These are phyloP conservation scores for Luidia sarsii DNA, from an alignment of 53 echinoderm and acorn worm species.

Conservation along the genomic window DNA sequence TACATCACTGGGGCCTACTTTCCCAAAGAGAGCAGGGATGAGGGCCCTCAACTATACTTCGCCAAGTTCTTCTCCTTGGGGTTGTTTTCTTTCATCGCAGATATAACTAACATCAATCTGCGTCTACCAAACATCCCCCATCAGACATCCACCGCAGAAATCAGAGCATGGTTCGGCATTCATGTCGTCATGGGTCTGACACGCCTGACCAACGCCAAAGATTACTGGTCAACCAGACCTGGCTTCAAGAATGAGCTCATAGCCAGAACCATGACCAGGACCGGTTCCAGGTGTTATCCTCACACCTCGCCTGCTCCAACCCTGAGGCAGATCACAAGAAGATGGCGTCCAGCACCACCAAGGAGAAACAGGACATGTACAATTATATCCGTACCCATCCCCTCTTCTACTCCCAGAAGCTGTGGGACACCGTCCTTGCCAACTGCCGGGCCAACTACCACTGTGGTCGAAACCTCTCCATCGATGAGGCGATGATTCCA, in stretches of 20 bases:
- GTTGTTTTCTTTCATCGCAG: too few species aligned
- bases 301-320: slow-evolving; percentile 27
- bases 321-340: neutral
- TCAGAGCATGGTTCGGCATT: too few species aligned
- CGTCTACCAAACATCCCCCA: too few species aligned
- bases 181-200: too few species aligned
- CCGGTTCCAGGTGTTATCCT: neutral
- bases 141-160: too few species aligned
- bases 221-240: slow-evolving; percentile 15
- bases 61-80: too few species aligned
- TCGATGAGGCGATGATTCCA: slow-evolving; percentile 30
- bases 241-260: slow-evolving; percentile 11
- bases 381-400: slow-evolving; percentile 8
- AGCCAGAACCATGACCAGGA: slow-evolving; percentile 21
- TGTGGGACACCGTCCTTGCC: slow-evolving; percentile 28
- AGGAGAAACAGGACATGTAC: slow-evolving; percentile 1
- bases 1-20: too few species aligned
- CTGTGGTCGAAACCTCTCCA: neutral
- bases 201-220: neutral
- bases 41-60: too few species aligned
- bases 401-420: slow-evolving; percentile 11
- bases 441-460: slow-evolving; percentile 24
- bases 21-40: too few species aligned
- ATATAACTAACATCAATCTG: too few species aligned
- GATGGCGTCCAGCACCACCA: neutral